Conservation (phyloP, 2,888 invertebrate species). For the Lithosia quadra region DNA sequence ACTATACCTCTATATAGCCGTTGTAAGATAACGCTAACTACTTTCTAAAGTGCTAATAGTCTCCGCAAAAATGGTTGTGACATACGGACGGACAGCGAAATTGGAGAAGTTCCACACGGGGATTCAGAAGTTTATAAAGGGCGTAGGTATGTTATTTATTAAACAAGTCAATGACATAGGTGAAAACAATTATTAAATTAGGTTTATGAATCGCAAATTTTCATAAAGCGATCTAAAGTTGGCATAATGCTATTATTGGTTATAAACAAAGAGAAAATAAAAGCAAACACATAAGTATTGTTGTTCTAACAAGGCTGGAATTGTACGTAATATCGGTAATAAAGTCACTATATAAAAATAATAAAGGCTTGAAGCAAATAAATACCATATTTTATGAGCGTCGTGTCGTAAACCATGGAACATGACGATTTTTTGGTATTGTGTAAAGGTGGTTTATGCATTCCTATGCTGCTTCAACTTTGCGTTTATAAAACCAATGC, state of each 20-base stretch:
- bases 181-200: no score
- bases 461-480: constrained; percentile 42
- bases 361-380: constrained; percentile 35
- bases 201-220: constrained; percentile 1
- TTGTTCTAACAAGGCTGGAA: not conserved
- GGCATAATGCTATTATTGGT: not conserved
- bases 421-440: constrained; percentile 52
- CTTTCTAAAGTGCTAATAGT: not conserved
- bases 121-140: not conserved
- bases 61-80: constrained; percentile 2
- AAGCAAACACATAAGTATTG: not conserved
- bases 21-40: not conserved
- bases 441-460: constrained; percentile 52
- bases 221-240: not conserved
- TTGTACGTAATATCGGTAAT: not conserved
- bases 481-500: constrained; percentile 44
- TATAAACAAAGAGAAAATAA: not conserved
- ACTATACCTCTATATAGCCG: not conserved
- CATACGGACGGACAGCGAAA: not conserved
- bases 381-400: constrained; percentile 48
- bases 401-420: constrained; percentile 40
- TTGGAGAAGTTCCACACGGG: not conserved
- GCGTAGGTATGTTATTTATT: no score
- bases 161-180: no score
- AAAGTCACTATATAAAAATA: not conserved